Evolutionary conservation across 2,113 vertebrate species (phyloP).

Genomic region (Agapornis roseicollis): DNA sequence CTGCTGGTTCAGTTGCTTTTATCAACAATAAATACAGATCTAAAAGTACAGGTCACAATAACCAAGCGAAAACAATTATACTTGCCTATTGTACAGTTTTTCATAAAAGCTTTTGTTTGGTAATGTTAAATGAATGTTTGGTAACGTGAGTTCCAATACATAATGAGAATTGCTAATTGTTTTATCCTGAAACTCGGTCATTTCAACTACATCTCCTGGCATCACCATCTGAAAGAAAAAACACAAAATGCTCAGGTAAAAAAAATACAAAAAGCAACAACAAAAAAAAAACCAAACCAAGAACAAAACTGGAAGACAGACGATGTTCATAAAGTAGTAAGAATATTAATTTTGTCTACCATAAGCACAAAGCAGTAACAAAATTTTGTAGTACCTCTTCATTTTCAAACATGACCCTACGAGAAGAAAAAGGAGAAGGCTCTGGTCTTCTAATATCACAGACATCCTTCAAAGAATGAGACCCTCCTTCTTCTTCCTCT

Average conservation of each 20-base stretch:
- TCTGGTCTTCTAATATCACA: conserved; percentile 94
- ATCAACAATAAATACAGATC: neutral
- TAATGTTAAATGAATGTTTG: conserved; percentile 86
- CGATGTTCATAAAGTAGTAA: neutral
- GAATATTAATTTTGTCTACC: neutral
- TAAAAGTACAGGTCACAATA: neutral
- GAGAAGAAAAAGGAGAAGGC: conserved; percentile 95
- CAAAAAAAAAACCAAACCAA: neutral
- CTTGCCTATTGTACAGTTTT: conserved; percentile 93
- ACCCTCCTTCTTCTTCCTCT: conserved; percentile 92
- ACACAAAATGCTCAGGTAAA: neutral
- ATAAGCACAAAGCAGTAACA: neutral
- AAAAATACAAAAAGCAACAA: neutral
- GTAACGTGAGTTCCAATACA: conserved; percentile 88
- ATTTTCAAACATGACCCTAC: conserved; percentile 98
- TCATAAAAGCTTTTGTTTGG: conserved; percentile 93
- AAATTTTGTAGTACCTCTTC: conserved; percentile 84
- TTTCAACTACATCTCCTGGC: conserved; percentile 91
- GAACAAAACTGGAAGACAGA: neutral
- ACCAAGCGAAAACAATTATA: neutral
- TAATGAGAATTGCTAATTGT: conserved; percentile 93
- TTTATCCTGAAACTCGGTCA: conserved; percentile 97
- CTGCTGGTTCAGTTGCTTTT: neutral
- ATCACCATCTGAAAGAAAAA: conserved; percentile 89
- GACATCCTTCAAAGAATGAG: conserved; percentile 95